phyloP scores from a whole-genome alignment of 2,797 vertebrate genomes.

The Muscicapa striata region DNA sequence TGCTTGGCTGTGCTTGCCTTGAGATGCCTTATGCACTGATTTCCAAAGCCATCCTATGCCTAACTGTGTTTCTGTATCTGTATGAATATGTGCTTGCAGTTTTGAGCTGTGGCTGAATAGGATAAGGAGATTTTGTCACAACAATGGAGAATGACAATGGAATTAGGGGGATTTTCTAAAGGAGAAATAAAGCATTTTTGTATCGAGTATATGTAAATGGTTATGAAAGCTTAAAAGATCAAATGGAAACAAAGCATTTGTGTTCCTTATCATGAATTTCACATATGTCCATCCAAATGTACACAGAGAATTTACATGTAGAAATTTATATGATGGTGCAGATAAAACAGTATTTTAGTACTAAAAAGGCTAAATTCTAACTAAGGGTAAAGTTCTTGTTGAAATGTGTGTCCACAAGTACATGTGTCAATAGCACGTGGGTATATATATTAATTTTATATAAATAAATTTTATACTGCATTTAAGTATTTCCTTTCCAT shows the following conservation, averaged over 20 bases:
- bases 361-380: not conserved
- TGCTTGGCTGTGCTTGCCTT: not conserved
- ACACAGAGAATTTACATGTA: not conserved
- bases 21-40: not conserved
- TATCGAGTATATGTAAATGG: not conserved
- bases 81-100: not conserved
- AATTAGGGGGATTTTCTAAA: constrained; percentile 36
- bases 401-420: not conserved
- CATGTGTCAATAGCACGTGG: not conserved
- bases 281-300: not conserved
- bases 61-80: not conserved
- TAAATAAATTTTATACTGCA: not conserved
- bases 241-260: not conserved
- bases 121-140: constrained; percentile 16
- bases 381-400: not conserved
- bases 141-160: not conserved
- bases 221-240: constrained; percentile 8
- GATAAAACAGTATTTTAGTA: not conserved
- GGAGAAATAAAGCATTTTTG: not conserved
- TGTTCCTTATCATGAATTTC: not conserved
- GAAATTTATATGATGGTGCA: not conserved
- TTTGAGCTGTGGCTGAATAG: not conserved
- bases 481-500: not conserved
- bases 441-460: not conserved
- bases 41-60: not conserved